Percentiles rank a stretch among this genome's conserved stretches.
Evolutionary conservation across 2,113 vertebrate species (phyloP).

Genomic region (Pardalotus punctatus): DNA sequence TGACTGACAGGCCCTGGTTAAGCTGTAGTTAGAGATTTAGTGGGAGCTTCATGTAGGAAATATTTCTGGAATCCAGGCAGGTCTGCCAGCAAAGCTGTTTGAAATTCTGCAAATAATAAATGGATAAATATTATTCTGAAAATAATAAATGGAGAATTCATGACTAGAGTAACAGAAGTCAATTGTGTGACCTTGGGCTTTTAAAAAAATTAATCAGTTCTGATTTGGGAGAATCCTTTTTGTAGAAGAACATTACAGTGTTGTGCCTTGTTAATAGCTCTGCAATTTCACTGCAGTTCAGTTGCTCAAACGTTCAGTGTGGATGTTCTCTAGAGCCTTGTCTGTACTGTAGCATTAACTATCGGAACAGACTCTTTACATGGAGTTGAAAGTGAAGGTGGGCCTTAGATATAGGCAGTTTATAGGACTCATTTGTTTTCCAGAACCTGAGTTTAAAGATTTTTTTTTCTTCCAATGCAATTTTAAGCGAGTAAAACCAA

Average conservation of each 20-base stretch:
- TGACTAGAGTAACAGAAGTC: not conserved
- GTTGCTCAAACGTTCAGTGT: not conserved
- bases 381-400: not conserved
- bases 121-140: not conserved
- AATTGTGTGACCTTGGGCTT: not conserved
- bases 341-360: not conserved
- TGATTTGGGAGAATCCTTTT: not conserved
- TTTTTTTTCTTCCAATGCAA: not conserved
- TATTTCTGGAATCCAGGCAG: conserved; percentile 57
- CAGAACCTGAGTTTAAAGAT: not conserved
- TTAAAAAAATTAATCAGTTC: not conserved
- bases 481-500: not conserved
- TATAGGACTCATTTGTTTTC: not conserved
- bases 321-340: not conserved
- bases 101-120: not conserved
- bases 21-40: not conserved
- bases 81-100: not conserved
- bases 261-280: not conserved
- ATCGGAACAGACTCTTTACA: not conserved
- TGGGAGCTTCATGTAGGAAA: conserved; percentile 43
- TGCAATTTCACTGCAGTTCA: not conserved
- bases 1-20: not conserved
- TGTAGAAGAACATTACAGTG: not conserved
- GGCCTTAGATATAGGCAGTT: not conserved
- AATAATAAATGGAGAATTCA: not conserved